Base-by-base conservation (phyloP, 2,888 invertebrate species). In the Macrostomum cliftonense region DNA sequence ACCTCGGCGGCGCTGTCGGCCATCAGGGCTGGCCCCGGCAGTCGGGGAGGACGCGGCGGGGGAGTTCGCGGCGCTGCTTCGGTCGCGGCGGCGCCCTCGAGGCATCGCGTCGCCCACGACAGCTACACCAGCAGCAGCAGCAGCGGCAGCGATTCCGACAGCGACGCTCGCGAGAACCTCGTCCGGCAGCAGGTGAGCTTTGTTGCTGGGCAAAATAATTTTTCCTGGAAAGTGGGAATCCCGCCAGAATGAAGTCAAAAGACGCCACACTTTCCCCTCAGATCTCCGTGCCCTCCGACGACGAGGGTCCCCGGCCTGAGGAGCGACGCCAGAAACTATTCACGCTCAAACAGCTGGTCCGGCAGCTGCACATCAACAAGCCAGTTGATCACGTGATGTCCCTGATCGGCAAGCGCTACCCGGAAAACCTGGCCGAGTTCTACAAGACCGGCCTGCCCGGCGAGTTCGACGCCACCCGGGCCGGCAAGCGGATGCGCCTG, bases 401-500 rank as follows among this genome's bases (percentile, higher is more conserved):
- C 44, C 59, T 73, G 36, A 58, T 73, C 42, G 73, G 72, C 14
- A 73, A 72, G 59, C 69, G 62, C 70, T 73, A 73, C 56, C 73
- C 73, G 13, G 45, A 47, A 16, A 61, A 61, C 28, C 53, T 60
- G 37, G 67, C 70, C 28, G 62, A 60, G 28, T 73, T 73, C 56
- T 63, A 63, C 53, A 53, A 59, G 45, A 55, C 57, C 39, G 61
- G 67, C 2, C 60, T 73, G 48, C 65, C 67, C 1, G 72, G 71
- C 1, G 42, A 46, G 19, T 56, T 51, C n/a, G 70, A 72, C 16
- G 61, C 65, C 46, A 61, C 61, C 49, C 54, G 57, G 40, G 65
- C 69, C 12, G 71, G 71, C 2, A 69, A 70, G 54, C 58, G 73
- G 44, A 73, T 73, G 73, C 71, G 71, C 53, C 60, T 73, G n/a